Conservation (phyloP, 2,113 vertebrate species). For the Shinisaurus crocodilurus region DNA sequence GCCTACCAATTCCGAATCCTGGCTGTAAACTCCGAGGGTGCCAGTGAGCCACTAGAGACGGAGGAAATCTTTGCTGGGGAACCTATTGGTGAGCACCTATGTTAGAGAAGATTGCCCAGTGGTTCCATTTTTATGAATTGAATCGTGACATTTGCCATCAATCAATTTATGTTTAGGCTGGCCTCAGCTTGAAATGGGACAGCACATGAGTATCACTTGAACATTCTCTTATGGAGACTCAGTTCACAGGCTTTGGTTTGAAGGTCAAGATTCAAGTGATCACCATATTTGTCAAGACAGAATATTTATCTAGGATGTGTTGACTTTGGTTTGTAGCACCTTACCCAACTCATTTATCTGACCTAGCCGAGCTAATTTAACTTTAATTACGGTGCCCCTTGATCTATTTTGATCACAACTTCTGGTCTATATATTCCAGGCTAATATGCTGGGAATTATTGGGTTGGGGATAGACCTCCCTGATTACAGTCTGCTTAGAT, state of each 20-base stretch:
- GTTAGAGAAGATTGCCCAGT: neutral
- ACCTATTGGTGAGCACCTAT: conserved; percentile 66
- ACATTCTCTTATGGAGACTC: neutral
- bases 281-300: neutral
- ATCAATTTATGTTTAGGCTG: neutral
- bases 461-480: neutral
- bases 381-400: neutral
- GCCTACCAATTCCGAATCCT: conserved; percentile 71
- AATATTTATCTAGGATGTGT: neutral
- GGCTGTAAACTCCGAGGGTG: conserved; percentile 69
- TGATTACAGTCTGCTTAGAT: neutral
- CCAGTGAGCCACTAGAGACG: conserved; percentile 72
- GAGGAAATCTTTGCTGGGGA: conserved; percentile 73
- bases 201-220: neutral
- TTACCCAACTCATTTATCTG: neutral
- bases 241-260: neutral
- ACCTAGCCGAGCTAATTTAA: neutral
- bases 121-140: neutral
- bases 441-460: neutral
- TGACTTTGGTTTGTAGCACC: neutral
- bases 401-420: neutral
- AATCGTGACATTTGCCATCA: neutral
- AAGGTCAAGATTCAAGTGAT: neutral
- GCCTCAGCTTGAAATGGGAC: neutral
- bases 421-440: neutral